A percentile compares a stretch with the other conserved stretches of the same genome.
Conservation (phyloP, 2,113 vertebrate genomes). For the Parus major region DNA sequence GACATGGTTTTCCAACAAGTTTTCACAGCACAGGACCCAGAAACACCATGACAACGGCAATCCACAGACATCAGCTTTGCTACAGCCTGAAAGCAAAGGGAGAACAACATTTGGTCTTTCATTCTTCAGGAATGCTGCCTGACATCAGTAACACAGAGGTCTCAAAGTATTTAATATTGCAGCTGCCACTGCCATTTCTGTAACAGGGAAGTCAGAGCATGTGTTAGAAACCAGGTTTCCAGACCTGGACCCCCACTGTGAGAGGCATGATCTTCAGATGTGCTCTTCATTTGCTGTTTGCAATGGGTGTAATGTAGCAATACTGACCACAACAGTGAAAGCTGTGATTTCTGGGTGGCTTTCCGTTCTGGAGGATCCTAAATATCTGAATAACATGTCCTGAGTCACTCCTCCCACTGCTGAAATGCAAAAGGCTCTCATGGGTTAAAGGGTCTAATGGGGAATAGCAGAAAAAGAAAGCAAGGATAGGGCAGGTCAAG, state of each 20-base stretch:
- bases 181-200: background rate
- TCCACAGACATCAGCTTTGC: slow-evolving; percentile 89
- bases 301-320: background rate
- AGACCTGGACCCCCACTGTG: rapidly evolving
- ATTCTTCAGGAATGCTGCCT: background rate
- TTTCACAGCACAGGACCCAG: slow-evolving; percentile 96
- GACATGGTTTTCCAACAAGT: slow-evolving; percentile 96
- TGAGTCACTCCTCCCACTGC: background rate
- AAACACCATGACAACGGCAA: slow-evolving; percentile 95
- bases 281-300: background rate
- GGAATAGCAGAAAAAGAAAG: background rate
- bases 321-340: background rate
- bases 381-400: background rate
- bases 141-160: background rate
- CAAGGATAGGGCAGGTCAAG: background rate
- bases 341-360: background rate
- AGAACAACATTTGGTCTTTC: background rate
- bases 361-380: background rate
- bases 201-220: background rate
- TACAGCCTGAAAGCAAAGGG: slow-evolving; percentile 82
- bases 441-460: background rate
- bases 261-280: background rate
- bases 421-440: background rate
- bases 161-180: background rate
- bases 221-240: background rate